Base-by-base conservation (phyloP, 35 echinoderm and acorn worm genomes). In the Holothuria glaberrima region DNA sequence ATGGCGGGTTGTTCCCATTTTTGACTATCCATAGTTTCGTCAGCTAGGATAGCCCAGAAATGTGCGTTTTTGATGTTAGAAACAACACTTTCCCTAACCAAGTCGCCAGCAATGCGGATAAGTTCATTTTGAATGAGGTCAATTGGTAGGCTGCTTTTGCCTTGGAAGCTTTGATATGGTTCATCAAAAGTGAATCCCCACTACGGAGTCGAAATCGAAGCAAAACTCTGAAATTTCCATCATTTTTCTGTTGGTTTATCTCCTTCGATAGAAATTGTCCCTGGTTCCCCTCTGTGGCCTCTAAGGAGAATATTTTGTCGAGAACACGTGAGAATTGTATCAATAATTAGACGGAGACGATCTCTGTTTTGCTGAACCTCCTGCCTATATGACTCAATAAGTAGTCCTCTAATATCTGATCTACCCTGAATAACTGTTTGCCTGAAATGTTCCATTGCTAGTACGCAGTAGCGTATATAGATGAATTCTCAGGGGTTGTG, bases 191-290 rank as follows among this genome's bases (percentile, higher is more conserved):
- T 75, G 26, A 30, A 75, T 75, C 71, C 20, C 71, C 71, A 32
- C 71, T 20, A 9, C 35, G 26, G 7, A 75, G 17, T 30, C 71
- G 71, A 41, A 32, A 75, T 75, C 71, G 71, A 30, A 75, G 71
- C 71, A 75, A 75, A 4, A 4, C 71, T 32, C 71, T 30, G 35
- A 75, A 75, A 41, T 75, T 75, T 30, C 71, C 71, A 75, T 75
- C 71, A 75, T 75, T 75, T n/a, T 75, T 32, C 71, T 41, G 30
- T 32, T 41, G 71, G 71, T 67, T 67, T 16, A 67, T 67, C 29
- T 67, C 63, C 63, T 22, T 67, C 63, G 29, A 67, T 67, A 67
- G 21, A 67, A 67, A 67, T 16, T 67, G 21, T 24, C 63, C 63
- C 63, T 16, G 16, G 29, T 67, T 67, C 63, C 63, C 63, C 63